Evolutionary conservation across 2,113 vertebrate genomes (phyloP), one percentile per base, ranked within the genome.

Genomic region (Alaudala cheleensis): DNA sequence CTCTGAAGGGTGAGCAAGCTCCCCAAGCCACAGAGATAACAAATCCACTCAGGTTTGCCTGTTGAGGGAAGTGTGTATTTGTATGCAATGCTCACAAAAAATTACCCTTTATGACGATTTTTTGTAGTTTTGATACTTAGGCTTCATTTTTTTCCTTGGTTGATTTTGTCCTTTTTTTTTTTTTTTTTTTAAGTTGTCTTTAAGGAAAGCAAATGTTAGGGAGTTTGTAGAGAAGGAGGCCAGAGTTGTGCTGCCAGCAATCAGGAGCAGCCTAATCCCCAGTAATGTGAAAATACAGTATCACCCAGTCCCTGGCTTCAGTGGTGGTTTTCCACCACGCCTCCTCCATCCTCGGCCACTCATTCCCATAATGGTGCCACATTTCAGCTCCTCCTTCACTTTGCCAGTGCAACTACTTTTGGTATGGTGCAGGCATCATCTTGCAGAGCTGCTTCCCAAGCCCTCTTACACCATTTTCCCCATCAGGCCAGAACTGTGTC

Each of bases 311-410:
- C n/a, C 29, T 3, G 12, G 12, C 45, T 80, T 90, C 2, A 1
- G n/a, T 40, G 18, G 6, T 25, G 28, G 10, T n/a, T 69, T 84
- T 72, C 71, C 24, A 49, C 8, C 57, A 44, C 44, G 56, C 23
- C n/a, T 14, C 2, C 33, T 64, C 40, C 1, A 0, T 90, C 45
- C 25, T 70, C 58, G 77, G 67, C 37, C 11, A 1, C 62, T 86
- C 50, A 5, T 76, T 85, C 31, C 73, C 31, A 5, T 44, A 54
- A n/a, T 9, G 14, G 21, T 1, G 0, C 25, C 5, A 1, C 24
- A 31, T 67, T 80, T 82, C 78, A 64, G 42, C n/a, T 90, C 49
- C 29, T 78, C 42, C 61, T 90, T 60, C 49, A 7, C 67, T 85
- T 82, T 85, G 8, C 66, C 57, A 21, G 23, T 40, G 4, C 34